Evolutionary conservation across 2,888 invertebrate genomes (phyloP), one percentile per base, ranked within the genome.

Genomic region (Altica lythri): DNA sequence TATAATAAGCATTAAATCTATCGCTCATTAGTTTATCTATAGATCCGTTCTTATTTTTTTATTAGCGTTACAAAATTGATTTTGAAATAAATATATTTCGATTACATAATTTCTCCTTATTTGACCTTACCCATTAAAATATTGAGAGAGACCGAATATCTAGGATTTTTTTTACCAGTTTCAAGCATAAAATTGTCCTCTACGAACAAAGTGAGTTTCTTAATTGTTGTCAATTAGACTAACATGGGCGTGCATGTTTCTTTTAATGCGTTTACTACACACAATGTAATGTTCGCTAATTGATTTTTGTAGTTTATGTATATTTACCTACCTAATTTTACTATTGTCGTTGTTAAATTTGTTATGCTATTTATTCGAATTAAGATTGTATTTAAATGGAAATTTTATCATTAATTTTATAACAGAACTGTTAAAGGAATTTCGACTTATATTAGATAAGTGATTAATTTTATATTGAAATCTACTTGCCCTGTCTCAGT

Each of bases 41-140:
- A 37, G 16, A 37, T 37, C 37, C 18, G 18, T 17, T 37, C 37
- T 37, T 14, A 37, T 37, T 37, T 30, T 30, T 30, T 30, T 30
- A 8, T 18, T 18, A 19, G 10, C 18, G 37, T 37, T 19, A 37
- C 37, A 37, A 19, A 37, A 37, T n/a, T 14, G 35, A 18, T 37
- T 18, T 37, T 6, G 37, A 37, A 37, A 37, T 37, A 35, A 14
- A 35, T 35, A 37, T 18, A 37, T 19, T 37, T 37, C 37, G 37
- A 37, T 37, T 37, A 10, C 37, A 37, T 37, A 37, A 37, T 37
- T 37, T 18, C 37, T 37, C 37, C n/a, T 17, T 37, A 37, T 37
- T 18, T 37, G 37, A 37, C 37, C 37, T 37, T 37, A 17, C 18
- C 37, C 19, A 8, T 37, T 37, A 18, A 18, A 37, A 37, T 37